These are phyloP conservation scores for Ctenoplectra terminalis DNA, from an alignment of 1,140 invertebrate genomes.

Conservation along the genomic window DNA sequence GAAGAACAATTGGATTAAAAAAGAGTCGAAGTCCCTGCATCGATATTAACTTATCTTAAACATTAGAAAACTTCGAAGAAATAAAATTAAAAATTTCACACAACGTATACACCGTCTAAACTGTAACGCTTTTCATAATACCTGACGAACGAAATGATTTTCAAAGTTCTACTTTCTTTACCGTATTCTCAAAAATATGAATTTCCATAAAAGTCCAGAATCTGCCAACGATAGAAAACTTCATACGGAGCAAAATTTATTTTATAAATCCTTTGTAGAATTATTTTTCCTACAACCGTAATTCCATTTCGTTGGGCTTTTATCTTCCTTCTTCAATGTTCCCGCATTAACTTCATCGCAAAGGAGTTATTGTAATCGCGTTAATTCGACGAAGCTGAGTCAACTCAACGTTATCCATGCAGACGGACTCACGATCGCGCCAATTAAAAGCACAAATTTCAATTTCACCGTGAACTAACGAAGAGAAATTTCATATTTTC, in stretches of 20 bases:
- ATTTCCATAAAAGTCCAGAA: no score
- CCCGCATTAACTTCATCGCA: neutral
- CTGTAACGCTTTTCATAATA: no score
- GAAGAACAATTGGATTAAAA: no score
- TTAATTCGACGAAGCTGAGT: neutral
- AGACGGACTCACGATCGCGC: neutral
- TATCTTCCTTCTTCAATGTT: neutral
- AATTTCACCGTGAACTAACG: neutral
- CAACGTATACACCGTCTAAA: no score
- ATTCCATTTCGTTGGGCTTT: neutral
- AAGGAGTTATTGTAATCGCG: neutral
- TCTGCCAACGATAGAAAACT: no score
- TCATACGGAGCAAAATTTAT: neutral
- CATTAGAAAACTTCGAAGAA: no score
- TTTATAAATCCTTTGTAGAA: neutral
- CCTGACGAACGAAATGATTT: no score
- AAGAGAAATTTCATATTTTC: neutral
- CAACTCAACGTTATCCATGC: neutral
- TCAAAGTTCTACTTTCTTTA: no score
- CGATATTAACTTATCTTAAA: no score
- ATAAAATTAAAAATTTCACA: no score
- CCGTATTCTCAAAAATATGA: no score
- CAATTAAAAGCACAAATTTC: slow-evolving; percentile 7
- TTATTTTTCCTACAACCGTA: neutral
- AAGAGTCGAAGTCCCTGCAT: no score